Conservation (phyloP, 2,797 vertebrate genomes). For the Galaxias olidus region DNA sequence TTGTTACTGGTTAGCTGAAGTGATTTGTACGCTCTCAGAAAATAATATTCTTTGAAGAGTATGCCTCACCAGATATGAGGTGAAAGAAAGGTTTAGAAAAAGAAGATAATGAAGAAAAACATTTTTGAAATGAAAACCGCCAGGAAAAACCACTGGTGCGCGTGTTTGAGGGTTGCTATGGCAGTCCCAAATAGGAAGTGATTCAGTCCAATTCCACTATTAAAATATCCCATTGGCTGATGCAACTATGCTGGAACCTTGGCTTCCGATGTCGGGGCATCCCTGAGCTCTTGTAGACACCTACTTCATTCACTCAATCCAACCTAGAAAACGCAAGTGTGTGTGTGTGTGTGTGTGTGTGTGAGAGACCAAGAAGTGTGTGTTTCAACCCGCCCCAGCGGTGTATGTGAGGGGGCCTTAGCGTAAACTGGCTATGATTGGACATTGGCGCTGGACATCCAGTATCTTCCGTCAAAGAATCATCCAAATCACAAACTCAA, state of each 20-base stretch:
- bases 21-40: conserved; percentile 11
- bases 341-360: not conserved
- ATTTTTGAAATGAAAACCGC: too few species aligned
- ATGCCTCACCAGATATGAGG: too few species aligned
- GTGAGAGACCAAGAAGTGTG: not conserved
- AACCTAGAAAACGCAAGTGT: not conserved
- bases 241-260: not conserved
- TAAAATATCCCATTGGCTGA: conserved; percentile 49
- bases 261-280: conserved; percentile 56
- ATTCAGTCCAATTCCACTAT: conserved; percentile 44
- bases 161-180: too few species aligned
- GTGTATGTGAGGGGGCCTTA: not conserved
- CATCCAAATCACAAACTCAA: not conserved
- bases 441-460: not conserved
- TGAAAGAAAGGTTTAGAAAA: too few species aligned
- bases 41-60: too few species aligned
- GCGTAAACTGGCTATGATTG: not conserved
- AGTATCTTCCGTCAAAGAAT: not conserved
- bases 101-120: too few species aligned
- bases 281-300: conserved; percentile 35
- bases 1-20: conserved; percentile 4
- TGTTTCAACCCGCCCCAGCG: not conserved
- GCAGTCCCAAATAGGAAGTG: too few species aligned
- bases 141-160: too few species aligned
- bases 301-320: conserved; percentile 22